A percentile compares a stretch with the other conserved stretches of the same genome.
These are phyloP conservation scores for Xenopus petersii DNA, from an alignment of 2,797 vertebrate genomes.

Conservation along the genomic window DNA sequence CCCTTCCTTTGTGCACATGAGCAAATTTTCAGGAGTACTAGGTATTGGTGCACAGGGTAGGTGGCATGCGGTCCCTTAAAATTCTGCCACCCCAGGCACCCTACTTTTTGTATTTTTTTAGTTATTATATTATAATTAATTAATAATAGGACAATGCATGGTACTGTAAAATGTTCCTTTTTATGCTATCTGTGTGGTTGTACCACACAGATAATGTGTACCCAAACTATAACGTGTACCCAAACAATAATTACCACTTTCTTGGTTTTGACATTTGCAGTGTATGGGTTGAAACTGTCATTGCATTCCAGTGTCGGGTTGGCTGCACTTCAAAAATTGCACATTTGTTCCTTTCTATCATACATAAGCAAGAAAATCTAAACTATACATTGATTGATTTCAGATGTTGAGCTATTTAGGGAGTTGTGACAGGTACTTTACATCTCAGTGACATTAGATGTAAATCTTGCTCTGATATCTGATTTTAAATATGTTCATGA, in stretches of 20 bases:
- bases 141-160: no score
- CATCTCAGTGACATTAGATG: neutral
- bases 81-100: no score
- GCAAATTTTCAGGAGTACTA: no score
- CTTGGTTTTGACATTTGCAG: constrained; percentile 33
- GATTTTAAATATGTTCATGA: neutral
- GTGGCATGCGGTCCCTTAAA: no score
- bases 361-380: constrained; percentile 12
- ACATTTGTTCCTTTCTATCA: constrained; percentile 46
- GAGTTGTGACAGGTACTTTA: constrained; percentile 1
- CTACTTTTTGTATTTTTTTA: no score
- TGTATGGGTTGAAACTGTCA: constrained; percentile 38
- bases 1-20: no score
- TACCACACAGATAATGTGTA: no score
- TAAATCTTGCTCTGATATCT: neutral
- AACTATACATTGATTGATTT: constrained; percentile 19
- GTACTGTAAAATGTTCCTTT: no score
- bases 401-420: constrained; percentile 4
- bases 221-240: no score
- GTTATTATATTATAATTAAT: no score
- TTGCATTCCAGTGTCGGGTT: constrained; percentile 39
- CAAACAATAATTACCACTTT: constrained; percentile 38
- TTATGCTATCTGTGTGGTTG: neutral
- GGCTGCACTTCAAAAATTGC: constrained; percentile 43
- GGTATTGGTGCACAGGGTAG: no score